Percentiles rank a stretch among this genome's conserved stretches.
These are phyloP conservation scores for Apodemus speciosus DNA, from an alignment of 2,113 vertebrate genomes.

Conservation along the genomic window DNA sequence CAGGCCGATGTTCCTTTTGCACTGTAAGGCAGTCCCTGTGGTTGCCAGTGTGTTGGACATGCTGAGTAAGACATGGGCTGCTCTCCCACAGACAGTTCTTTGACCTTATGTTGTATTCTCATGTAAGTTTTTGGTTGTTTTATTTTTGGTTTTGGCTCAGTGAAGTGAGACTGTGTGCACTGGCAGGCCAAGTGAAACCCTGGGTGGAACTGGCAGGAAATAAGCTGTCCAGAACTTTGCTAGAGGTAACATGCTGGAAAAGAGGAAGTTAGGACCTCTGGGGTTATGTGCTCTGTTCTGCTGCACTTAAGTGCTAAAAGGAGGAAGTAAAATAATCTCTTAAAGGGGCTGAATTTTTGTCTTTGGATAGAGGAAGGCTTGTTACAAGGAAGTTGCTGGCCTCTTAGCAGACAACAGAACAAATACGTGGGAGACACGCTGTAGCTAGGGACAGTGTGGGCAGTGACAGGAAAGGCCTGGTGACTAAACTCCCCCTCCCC, in stretches of 20 bases:
- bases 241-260: not conserved
- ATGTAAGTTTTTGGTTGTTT: slow-evolving; percentile 80
- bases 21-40: slow-evolving; percentile 79
- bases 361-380: slow-evolving; percentile 77
- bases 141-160: slow-evolving; percentile 70
- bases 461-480: slow-evolving; percentile 2
- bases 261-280: not conserved
- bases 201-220: slow-evolving; percentile 42
- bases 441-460: not conserved
- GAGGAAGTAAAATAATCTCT: slow-evolving; percentile 41
- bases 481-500: not conserved
- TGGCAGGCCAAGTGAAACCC: slow-evolving; percentile 73
- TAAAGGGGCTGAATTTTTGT: slow-evolving; percentile 60
- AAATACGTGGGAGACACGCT: slow-evolving; percentile 61
- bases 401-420: slow-evolving; percentile 80
- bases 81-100: slow-evolving; percentile 80
- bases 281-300: slow-evolving; percentile 47
- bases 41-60: slow-evolving; percentile 80
- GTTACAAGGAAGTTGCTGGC: slow-evolving; percentile 79
- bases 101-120: slow-evolving; percentile 81
- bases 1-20: slow-evolving; percentile 81
- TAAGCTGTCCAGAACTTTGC: not conserved
- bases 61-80: slow-evolving; percentile 79
- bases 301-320: slow-evolving; percentile 47
- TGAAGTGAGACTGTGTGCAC: slow-evolving; percentile 68